These are phyloP conservation scores for Zosterops lateralis DNA, from an alignment of 2,113 vertebrate genomes.

Conservation along the genomic window DNA sequence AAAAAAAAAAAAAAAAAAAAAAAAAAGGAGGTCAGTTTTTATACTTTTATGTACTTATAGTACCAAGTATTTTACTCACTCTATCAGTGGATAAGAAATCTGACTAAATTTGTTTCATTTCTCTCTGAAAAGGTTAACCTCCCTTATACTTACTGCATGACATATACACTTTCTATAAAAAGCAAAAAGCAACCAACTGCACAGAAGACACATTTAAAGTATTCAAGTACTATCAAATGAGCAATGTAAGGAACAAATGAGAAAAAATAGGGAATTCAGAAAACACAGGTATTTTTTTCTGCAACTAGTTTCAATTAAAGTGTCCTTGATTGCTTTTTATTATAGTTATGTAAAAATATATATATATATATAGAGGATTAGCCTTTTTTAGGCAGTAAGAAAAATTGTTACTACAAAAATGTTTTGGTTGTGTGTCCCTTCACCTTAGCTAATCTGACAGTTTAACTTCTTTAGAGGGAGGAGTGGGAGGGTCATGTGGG, in stretches of 20 bases:
- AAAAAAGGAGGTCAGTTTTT: background rate
- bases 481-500: fast-evolving
- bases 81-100: background rate
- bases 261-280: background rate
- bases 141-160: background rate
- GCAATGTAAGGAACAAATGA: background rate
- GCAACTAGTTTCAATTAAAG: background rate
- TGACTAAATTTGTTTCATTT: background rate
- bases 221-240: background rate
- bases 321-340: background rate
- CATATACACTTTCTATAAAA: background rate
- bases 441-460: background rate
- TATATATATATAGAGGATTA: background rate
- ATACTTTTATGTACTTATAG: background rate
- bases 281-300: background rate
- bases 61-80: fast-evolving
- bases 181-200: background rate
- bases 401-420: background rate
- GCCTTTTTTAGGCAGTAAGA: background rate
- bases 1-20: background rate
- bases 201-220: background rate
- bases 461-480: background rate
- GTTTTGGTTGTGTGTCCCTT: background rate
- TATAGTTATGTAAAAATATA: background rate
- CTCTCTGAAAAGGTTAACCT: background rate